phyloP scores from a whole-genome alignment of 2,888 invertebrate genomes.

The Rugalucina vietnamica region DNA sequence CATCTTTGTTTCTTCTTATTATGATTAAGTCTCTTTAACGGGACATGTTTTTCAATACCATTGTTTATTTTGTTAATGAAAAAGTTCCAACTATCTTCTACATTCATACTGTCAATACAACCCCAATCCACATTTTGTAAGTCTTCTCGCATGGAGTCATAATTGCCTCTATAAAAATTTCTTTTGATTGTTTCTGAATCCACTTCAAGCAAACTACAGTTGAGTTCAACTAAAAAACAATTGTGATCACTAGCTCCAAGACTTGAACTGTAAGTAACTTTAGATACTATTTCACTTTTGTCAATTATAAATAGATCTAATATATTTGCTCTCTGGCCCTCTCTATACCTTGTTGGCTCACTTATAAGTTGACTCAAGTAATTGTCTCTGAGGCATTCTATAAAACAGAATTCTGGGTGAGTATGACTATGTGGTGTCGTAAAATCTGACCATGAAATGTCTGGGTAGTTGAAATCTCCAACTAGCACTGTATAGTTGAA shows the following conservation, averaged over 20 bases:
- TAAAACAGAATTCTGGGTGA: neutral
- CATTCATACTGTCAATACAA: neutral
- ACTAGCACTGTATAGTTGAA: too few species aligned
- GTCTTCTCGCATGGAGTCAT: neutral
- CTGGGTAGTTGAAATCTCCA: too few species aligned
- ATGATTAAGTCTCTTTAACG: neutral
- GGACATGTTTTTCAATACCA: too few species aligned
- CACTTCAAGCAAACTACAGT: neutral
- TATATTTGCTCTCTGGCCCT: neutral
- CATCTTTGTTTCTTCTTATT: neutral
- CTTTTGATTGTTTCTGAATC: neutral
- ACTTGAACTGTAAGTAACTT: neutral
- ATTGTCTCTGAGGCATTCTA: neutral
- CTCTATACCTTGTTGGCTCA: neutral
- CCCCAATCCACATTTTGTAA: neutral
- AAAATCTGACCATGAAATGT: too few species aligned
- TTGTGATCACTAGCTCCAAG: slow-evolving; percentile 1
- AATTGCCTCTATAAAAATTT: neutral
- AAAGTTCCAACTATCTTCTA: neutral
- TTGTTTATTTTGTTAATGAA: neutral
- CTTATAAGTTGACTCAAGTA: neutral
- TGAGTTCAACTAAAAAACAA: neutral
- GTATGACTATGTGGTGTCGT: too few species aligned
- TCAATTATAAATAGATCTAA: neutral
- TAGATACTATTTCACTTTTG: neutral